Evolutionary conservation across 2,113 vertebrate species (phyloP).

Genomic region (Rhineura floridana): DNA sequence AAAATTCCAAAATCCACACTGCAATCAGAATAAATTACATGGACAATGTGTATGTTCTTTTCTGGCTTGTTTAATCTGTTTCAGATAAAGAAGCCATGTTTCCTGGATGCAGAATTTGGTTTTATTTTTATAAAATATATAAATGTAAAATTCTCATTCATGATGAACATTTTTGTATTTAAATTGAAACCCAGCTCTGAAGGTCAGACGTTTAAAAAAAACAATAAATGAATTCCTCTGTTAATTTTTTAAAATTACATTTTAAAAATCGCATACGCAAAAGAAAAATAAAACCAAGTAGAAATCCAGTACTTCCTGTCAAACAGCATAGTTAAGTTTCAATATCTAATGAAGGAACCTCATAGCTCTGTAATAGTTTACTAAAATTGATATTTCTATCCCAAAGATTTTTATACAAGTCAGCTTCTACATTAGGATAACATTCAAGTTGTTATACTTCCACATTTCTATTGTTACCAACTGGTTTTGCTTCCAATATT

Average conservation of each 20-base stretch:
- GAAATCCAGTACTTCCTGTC: background rate
- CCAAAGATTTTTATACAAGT: too few species aligned
- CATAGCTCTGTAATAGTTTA: background rate
- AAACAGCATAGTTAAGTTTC: background rate
- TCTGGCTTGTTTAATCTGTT: background rate
- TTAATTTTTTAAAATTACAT: background rate
- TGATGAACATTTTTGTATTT: background rate
- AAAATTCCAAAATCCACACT: background rate
- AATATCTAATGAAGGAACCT: background rate
- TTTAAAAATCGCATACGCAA: background rate
- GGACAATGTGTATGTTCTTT: background rate
- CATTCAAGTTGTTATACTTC: background rate
- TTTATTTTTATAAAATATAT: background rate
- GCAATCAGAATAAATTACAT: background rate
- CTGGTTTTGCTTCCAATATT: background rate
- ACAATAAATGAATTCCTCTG: too few species aligned
- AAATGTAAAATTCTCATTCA: background rate
- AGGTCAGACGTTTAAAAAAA: background rate
- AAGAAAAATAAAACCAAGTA: background rate
- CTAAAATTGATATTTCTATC: background rate
- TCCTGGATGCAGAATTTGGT: background rate
- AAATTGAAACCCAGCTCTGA: background rate
- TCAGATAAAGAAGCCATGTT: background rate
- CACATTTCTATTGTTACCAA: background rate
- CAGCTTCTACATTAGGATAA: background rate